phyloP scores from a whole-genome alignment of 2,113 vertebrate species.

The Aldabrachelys gigantea region DNA sequence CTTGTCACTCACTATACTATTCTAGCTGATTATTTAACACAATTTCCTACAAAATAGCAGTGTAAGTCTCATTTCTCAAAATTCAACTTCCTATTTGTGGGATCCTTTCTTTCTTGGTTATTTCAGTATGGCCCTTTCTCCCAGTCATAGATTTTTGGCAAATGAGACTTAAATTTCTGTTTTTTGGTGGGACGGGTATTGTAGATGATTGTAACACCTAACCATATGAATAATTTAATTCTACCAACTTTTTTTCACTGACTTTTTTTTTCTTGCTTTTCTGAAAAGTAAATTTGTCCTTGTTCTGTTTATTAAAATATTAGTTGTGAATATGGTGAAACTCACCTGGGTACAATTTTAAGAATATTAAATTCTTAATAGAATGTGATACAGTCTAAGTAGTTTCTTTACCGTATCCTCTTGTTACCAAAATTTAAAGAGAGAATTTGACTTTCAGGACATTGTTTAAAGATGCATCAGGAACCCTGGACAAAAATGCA shows the following conservation, averaged over 20 bases:
- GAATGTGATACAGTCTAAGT: not conserved
- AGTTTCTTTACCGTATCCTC: constrained; percentile 8
- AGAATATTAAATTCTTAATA: constrained; percentile 9
- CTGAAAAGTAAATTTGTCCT: not conserved
- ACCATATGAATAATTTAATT: not conserved
- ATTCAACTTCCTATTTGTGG: not conserved
- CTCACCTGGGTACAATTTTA: not conserved
- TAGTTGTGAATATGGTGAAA: constrained; percentile 23
- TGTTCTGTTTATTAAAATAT: not conserved
- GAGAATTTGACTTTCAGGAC: constrained; percentile 80
- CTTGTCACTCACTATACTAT: not conserved
- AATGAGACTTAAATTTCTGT: not conserved
- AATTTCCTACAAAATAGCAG: not conserved
- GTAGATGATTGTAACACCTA: not conserved
- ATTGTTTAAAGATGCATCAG: constrained; percentile 92
- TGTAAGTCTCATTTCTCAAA: not conserved
- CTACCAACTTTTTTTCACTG: not conserved
- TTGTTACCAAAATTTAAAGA: constrained; percentile 8
- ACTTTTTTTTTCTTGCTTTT: not conserved
- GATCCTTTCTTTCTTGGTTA: not conserved
- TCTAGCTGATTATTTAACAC: not conserved
- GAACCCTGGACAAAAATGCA: constrained; percentile 92
- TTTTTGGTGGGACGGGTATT: not conserved
- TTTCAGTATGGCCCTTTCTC: not conserved
- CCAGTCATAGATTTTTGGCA: not conserved